Percentiles rank a stretch among this genome's conserved stretches.
Conservation (phyloP, 1,140 invertebrate genomes). For the Hylaeus volcanicus region DNA sequence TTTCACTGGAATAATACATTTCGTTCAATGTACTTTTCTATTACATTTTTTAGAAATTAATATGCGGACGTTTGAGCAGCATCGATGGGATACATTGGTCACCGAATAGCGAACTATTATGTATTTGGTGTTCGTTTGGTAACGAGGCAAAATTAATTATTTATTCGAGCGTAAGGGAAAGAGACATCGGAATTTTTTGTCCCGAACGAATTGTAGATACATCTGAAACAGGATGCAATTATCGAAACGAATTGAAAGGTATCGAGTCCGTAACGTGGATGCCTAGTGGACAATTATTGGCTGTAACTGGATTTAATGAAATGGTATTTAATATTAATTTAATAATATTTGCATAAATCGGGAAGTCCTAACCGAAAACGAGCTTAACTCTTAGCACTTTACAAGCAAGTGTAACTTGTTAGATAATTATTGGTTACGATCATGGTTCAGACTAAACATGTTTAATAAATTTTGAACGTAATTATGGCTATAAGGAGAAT, state of each 20-base stretch:
- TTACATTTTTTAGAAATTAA: slow-evolving; percentile 72
- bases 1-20: neutral
- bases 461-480: too few relatives aligned
- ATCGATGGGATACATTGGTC: slow-evolving; percentile 77
- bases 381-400: too few relatives aligned
- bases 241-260: slow-evolving; percentile 64
- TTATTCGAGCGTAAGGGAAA: slow-evolving; percentile 73
- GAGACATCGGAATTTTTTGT: slow-evolving; percentile 70
- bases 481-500: too few relatives aligned
- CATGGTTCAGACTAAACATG: too few relatives aligned
- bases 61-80: slow-evolving; percentile 71
- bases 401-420: too few relatives aligned
- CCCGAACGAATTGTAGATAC: slow-evolving; percentile 36
- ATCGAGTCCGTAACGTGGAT: slow-evolving; percentile 76
- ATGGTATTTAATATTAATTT: slow-evolving; percentile 57
- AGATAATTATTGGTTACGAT: too few relatives aligned
- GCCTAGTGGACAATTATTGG: slow-evolving; percentile 76
- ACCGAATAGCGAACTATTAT: slow-evolving; percentile 74
- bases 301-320: slow-evolving; percentile 76
- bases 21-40: neutral
- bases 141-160: slow-evolving; percentile 72
- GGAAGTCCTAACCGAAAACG: too few relatives aligned
- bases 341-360: neutral
- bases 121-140: slow-evolving; percentile 76
- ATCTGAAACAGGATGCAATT: slow-evolving; percentile 11